Conservation (phyloP, 2,888 invertebrate species). For the Campopleginae sp. region DNA sequence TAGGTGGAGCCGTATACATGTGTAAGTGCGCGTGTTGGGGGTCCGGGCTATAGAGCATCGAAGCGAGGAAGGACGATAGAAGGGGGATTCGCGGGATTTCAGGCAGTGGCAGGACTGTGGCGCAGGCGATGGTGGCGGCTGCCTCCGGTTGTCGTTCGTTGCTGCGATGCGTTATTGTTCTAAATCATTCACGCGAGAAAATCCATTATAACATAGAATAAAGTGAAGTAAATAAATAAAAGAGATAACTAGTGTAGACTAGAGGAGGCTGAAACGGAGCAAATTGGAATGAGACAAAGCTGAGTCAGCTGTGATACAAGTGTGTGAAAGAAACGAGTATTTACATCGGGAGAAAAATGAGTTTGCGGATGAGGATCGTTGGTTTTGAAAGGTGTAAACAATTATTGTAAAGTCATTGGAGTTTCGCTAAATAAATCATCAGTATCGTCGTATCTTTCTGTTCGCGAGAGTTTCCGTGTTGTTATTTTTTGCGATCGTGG, state of each 20-base stretch:
- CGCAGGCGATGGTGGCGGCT: conserved; percentile 68
- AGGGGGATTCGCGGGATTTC: conserved; percentile 54
- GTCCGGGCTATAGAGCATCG: background rate
- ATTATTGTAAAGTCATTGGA: conserved; percentile 1
- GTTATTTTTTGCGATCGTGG: conserved; percentile 17
- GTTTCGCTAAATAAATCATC: background rate
- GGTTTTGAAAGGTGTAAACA: conserved; percentile 29
- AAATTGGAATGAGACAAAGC: conserved; percentile 45
- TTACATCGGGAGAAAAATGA: background rate
- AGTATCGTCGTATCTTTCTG: background rate
- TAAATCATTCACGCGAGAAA: conserved; percentile 50
- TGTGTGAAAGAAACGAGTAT: background rate
- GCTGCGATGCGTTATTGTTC: conserved; percentile 65
- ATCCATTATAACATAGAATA: conserved; percentile 39
- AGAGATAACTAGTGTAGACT: conserved; percentile 25
- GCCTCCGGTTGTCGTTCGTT: conserved; percentile 68
- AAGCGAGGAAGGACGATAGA: background rate
- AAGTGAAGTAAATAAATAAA: conserved; percentile 4
- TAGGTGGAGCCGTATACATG: conserved; percentile 21
- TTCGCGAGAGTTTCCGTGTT: conserved; percentile 25
- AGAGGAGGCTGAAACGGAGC: conserved; percentile 26
- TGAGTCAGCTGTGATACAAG: conserved; percentile 66
- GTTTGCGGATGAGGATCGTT: background rate
- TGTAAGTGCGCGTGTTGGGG: conserved; percentile 11
- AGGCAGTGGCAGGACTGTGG: conserved; percentile 64